A percentile compares a stretch with the other conserved stretches of the same genome.
phyloP scores from a whole-genome alignment of 2,888 invertebrate species.

The Ichneumoninae sp. region DNA sequence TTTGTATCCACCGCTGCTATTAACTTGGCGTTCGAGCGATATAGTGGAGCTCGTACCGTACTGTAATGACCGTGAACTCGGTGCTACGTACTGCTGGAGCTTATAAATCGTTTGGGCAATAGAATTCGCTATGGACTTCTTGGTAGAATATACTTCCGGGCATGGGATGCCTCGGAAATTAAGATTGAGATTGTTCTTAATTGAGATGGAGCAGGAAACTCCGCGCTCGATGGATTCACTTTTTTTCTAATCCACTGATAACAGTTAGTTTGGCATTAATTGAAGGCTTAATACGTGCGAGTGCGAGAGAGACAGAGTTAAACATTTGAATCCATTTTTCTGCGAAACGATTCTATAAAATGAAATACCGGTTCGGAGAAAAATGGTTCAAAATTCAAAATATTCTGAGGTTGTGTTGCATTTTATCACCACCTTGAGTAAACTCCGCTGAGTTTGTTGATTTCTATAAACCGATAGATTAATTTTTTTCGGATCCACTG shows the following conservation, averaged over 20 bases:
- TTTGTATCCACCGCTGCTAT: conserved; percentile 53
- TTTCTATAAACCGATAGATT: background rate
- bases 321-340: too few relatives aligned
- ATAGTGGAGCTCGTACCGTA: conserved; percentile 6
- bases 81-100: conserved; percentile 24
- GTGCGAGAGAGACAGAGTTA: too few relatives aligned
- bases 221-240: background rate
- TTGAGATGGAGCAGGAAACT: conserved; percentile 10
- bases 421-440: too few relatives aligned
- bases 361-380: too few relatives aligned
- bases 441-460: too few relatives aligned
- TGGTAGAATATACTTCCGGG: background rate
- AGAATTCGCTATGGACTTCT: conserved; percentile 40
- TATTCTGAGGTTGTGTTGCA: too few relatives aligned
- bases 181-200: conserved; percentile 7
- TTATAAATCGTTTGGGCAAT: conserved; percentile 49
- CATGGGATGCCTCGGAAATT: background rate
- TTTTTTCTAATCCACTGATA: background rate
- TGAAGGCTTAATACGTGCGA: too few relatives aligned
- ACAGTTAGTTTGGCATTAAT: too few relatives aligned
- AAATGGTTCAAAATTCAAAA: too few relatives aligned
- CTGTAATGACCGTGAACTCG: conserved; percentile 44
- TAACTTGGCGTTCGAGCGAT: conserved; percentile 44
- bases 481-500: background rate
- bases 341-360: too few relatives aligned